A percentile compares a stretch with the other conserved stretches of the same genome.
phyloP scores from a whole-genome alignment of 1,140 invertebrate genomes.

The Apis dorsata region DNA sequence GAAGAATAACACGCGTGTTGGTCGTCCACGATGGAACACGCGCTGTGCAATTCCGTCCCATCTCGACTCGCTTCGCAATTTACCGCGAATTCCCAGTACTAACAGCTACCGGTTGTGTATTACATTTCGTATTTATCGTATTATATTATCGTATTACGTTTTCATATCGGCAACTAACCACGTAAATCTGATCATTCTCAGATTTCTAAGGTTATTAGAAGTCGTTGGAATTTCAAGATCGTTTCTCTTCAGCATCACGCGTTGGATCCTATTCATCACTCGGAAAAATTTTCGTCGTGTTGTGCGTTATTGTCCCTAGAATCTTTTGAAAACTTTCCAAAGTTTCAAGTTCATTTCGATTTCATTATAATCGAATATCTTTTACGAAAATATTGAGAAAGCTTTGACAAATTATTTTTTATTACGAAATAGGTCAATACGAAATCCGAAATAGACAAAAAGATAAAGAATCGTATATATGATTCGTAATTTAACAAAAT shows the following conservation, averaged over 20 bases:
- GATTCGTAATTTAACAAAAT: too few relatives aligned
- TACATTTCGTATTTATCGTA: neutral
- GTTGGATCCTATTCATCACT: neutral
- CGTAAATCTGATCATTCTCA: neutral
- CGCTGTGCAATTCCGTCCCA: neutral
- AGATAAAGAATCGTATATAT: too few relatives aligned
- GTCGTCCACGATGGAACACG: neutral
- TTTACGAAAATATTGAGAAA: too few relatives aligned
- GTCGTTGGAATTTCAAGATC: neutral
- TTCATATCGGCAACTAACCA: neutral
- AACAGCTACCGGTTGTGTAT: neutral
- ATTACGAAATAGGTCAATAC: too few relatives aligned
- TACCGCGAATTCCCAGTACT: neutral
- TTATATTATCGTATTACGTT: neutral
- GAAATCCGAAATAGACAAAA: too few relatives aligned
- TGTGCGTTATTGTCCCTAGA: too few relatives aligned
- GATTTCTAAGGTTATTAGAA: neutral
- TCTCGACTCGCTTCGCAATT: neutral
- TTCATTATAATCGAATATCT: too few relatives aligned
- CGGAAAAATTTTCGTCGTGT: too few relatives aligned
- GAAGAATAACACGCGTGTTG: conserved; percentile 3
- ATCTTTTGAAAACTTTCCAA: too few relatives aligned
- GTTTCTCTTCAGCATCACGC: neutral
- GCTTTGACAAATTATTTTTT: too few relatives aligned
- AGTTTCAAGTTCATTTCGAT: too few relatives aligned